phyloP scores from a whole-genome alignment of 2,113 vertebrate genomes.

The Anthoscopus minutus region DNA sequence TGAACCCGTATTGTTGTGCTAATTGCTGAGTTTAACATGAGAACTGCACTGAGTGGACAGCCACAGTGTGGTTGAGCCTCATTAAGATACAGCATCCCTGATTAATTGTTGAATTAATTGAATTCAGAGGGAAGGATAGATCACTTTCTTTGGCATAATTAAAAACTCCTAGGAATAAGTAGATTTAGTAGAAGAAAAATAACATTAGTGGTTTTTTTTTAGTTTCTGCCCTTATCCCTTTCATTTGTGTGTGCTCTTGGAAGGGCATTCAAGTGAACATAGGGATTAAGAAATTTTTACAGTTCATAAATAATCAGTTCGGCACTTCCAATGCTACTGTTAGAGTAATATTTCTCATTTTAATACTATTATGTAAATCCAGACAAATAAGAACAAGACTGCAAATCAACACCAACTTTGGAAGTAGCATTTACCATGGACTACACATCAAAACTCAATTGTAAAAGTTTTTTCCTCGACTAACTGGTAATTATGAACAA shows the following conservation, averaged over 20 bases:
- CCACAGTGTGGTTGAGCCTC: background rate
- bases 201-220: background rate
- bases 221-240: background rate
- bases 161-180: background rate
- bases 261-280: background rate
- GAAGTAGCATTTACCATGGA: background rate
- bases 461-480: background rate
- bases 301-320: background rate
- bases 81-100: background rate
- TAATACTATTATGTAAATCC: background rate
- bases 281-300: background rate
- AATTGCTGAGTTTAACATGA: conserved; percentile 4
- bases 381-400: background rate
- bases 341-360: background rate
- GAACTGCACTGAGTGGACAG: background rate
- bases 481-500: background rate
- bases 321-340: background rate
- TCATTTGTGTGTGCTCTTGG: background rate
- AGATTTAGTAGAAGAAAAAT: background rate
- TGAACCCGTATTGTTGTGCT: background rate
- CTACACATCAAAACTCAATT: background rate
- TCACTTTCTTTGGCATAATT: background rate
- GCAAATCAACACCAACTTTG: background rate
- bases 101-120: conserved; percentile 21
- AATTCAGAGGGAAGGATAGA: background rate